These are phyloP conservation scores for Heliconius hermathena DNA, from an alignment of 1,140 invertebrate genomes.

Conservation along the genomic window DNA sequence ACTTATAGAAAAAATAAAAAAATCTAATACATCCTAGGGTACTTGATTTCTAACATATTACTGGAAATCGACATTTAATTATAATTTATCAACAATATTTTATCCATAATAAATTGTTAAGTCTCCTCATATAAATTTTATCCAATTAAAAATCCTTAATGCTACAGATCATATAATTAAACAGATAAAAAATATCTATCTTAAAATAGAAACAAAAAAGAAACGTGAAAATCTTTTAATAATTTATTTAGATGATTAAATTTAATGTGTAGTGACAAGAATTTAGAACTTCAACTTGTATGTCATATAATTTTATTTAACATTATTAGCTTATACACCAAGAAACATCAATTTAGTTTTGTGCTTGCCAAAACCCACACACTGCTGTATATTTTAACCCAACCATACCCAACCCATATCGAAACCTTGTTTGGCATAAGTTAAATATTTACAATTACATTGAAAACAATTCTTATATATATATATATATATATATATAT, in stretches of 20 bases:
- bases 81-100: constrained; percentile 7
- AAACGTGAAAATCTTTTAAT: background rate
- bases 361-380: constrained; percentile 2
- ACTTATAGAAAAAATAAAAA: constrained; percentile 26
- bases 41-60: constrained; percentile 7
- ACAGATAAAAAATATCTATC: constrained; percentile 6
- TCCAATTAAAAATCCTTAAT: background rate
- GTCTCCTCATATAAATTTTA: constrained; percentile 7
- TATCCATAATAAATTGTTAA: background rate
- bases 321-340: constrained; percentile 3
- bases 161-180: constrained; percentile 6
- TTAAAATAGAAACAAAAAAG: constrained; percentile 11
- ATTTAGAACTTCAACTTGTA: background rate
- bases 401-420: too few species aligned
- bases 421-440: background rate
- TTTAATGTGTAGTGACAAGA: constrained; percentile 9
- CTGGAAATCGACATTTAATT: constrained; percentile 10
- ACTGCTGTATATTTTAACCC: background rate
- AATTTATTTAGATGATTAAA: background rate
- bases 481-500: too few species aligned
- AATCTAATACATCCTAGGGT: constrained; percentile 20
- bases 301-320: background rate
- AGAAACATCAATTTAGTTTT: constrained; percentile 7
- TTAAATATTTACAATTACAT: too few species aligned
- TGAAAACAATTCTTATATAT: too few species aligned